These are phyloP conservation scores for Tipula vernalis DNA, from an alignment of 2,888 invertebrate species.

Conservation along the genomic window DNA sequence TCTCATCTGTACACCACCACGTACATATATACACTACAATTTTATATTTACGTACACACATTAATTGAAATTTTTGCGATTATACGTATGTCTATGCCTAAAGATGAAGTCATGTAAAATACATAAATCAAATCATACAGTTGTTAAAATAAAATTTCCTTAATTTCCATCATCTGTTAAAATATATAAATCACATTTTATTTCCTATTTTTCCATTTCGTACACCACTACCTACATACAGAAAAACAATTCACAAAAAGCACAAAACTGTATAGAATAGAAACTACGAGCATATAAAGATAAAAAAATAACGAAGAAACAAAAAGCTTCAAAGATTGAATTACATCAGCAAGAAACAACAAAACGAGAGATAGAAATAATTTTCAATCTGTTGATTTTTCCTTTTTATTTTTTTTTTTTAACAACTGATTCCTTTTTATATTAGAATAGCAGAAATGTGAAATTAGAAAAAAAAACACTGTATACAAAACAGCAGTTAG, in stretches of 20 bases:
- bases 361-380: not conserved
- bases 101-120: not conserved
- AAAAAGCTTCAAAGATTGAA: not conserved
- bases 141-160: not conserved
- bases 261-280: not conserved
- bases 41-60: not conserved
- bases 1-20: not conserved
- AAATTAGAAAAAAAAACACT: not conserved
- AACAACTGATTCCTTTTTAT: not conserved
- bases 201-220: not conserved
- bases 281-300: not conserved
- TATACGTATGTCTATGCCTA: not conserved
- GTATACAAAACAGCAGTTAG: not conserved
- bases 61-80: not conserved
- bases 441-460: not conserved
- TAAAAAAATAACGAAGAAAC: not conserved
- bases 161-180: conserved; percentile 4
- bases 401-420: not conserved
- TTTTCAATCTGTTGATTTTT: not conserved
- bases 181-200: not conserved
- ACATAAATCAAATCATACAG: conserved; percentile 4
- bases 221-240: not conserved
- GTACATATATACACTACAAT: too few relatives aligned
- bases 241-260: not conserved
- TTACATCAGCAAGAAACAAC: not conserved